Conservation (phyloP, 2,888 invertebrate genomes). For the Amblyteles armatorius region DNA sequence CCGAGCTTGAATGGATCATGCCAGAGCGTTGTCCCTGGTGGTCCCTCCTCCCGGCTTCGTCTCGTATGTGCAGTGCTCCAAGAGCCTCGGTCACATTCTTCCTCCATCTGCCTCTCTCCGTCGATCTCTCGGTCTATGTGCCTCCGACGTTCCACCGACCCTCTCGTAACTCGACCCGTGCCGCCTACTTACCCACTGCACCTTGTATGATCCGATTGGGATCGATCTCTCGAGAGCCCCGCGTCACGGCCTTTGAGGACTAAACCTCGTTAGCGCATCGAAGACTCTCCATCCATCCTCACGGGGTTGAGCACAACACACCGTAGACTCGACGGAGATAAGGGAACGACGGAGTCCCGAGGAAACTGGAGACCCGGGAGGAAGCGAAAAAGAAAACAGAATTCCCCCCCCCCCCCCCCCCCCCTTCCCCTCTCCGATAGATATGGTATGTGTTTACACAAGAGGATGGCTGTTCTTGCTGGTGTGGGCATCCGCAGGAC, state of each 20-base stretch:
- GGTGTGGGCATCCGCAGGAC: conserved; percentile 11
- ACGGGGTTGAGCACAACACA: conserved; percentile 54
- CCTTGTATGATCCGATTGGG: conserved; percentile 76
- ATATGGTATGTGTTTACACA: conserved; percentile 26
- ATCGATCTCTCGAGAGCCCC: conserved; percentile 71
- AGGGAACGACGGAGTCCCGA: conserved; percentile 20
- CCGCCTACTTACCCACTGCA: conserved; percentile 67
- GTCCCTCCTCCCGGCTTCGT: conserved; percentile 5
- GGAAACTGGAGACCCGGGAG: background rate
- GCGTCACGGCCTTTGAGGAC: conserved; percentile 69
- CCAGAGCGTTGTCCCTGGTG: conserved; percentile 20
- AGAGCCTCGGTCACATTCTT: conserved; percentile 26
- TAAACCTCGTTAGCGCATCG: conserved; percentile 71
- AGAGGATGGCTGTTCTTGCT: background rate
- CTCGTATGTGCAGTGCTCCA: conserved; percentile 42
- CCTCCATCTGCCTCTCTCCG: conserved; percentile 26
- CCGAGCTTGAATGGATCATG: conserved; percentile 11
- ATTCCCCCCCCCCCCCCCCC: conserved; percentile 4
- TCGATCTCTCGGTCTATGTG: conserved; percentile 28
- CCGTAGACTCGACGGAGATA: conserved; percentile 37
- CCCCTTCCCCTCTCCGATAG: conserved; percentile 9
- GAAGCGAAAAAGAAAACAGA: conserved; percentile 31
- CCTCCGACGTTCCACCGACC: background rate
- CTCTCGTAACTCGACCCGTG: conserved; percentile 60
- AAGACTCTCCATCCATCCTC: conserved; percentile 51